Evolutionary conservation across 2,888 invertebrate genomes (phyloP), one percentile per base, ranked within the genome.

Genomic region (Margaritifera margaritifera): DNA sequence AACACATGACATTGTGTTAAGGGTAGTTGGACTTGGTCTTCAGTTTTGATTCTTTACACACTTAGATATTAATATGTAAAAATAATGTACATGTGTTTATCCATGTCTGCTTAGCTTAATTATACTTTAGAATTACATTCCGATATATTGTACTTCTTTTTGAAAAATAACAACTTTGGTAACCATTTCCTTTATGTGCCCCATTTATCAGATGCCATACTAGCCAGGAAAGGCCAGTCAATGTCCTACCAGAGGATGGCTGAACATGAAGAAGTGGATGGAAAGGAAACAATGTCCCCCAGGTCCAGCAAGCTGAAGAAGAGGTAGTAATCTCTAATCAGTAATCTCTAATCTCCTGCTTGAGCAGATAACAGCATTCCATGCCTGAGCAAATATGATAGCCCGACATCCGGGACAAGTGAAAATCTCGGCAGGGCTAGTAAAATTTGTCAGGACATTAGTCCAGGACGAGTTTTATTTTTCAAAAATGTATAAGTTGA

Each of bases 211-310:
- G 87, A 85, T 73, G 79, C 86, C 0, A 86, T 87, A 54, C 82
- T 78, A 24, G 84, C 86, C 18, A 78, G 80, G 51, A 82, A 85
- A 63, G 85, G 82, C 11, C 83, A 80, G 57, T 78, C 84, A n/a
- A 76, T 81, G 54, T 74, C 80, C 1, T 77, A 87, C 75, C 79
- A 86, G 75, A 82, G 85, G 75, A 86, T 73, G 27, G 74, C 71
- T 58, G 67, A 77, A 59, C 66, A 68, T 6, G 80, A 78, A 53
- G 80, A 82, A 65, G 76, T 75, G 24, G 78, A 85, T 69, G 82
- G 83, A 51, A 60, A 71, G 31, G 79, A 84, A 72, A 87, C 93
- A 84, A 89, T 93, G 11, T 93, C 93, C 0, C 93, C 93, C 1
- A 88, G 93, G 42, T 92, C 92, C 80, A 92, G 92, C 5, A 90